These are phyloP conservation scores for Leptopilina syphax DNA, from an alignment of 2,888 invertebrate genomes.

Conservation along the genomic window DNA sequence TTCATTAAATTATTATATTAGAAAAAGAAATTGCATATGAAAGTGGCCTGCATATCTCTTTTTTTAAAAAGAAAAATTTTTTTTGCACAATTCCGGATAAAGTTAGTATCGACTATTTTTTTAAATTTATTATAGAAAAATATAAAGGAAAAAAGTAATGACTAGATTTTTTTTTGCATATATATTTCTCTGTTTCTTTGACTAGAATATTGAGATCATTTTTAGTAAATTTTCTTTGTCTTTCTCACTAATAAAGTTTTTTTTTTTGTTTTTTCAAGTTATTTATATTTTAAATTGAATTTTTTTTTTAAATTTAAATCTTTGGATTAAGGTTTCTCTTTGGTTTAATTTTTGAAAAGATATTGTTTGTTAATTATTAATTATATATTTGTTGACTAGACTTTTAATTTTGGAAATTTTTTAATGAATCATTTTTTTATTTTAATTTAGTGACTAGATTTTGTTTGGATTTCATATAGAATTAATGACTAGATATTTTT, in stretches of 20 bases:
- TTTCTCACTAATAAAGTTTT: too few species aligned
- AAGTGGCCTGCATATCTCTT: slow-evolving; percentile 70
- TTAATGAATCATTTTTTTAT: background rate
- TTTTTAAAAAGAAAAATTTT: slow-evolving; percentile 4
- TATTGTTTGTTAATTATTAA: background rate
- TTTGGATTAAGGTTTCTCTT: too few species aligned
- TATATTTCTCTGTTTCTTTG: background rate
- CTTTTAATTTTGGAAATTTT: background rate
- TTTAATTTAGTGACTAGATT: background rate
- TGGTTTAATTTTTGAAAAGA: too few species aligned
- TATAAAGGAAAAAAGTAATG: background rate
- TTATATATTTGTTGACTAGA: slow-evolving; percentile 1
- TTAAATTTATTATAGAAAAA: background rate
- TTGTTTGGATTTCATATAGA: background rate
- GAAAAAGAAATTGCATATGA: slow-evolving; percentile 69
- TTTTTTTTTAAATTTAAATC: too few species aligned
- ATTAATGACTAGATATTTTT: background rate
- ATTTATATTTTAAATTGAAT: too few species aligned
- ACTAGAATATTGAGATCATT: background rate
- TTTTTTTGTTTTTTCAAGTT: too few species aligned
- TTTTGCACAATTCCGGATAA: slow-evolving; percentile 19
- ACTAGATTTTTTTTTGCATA: background rate
- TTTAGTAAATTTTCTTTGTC: too few species aligned
- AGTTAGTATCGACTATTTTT: background rate
- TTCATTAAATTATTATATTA: slow-evolving; percentile 10